A percentile compares a stretch with the other conserved stretches of the same genome.
Evolutionary conservation across 1,140 invertebrate genomes (phyloP).

Genomic region (Hermatobates lingyangjiaoensis): DNA sequence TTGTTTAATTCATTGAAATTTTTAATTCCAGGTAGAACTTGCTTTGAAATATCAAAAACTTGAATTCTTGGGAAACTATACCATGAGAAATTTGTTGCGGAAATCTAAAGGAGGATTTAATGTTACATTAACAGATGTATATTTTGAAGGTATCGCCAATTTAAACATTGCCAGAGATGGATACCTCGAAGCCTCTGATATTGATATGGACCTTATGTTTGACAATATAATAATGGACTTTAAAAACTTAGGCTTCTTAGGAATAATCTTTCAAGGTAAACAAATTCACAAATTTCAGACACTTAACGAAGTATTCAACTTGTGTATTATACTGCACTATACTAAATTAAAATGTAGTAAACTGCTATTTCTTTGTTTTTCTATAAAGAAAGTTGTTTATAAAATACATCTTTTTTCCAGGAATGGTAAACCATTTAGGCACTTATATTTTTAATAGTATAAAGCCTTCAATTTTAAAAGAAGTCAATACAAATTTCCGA

Average conservation of each 20-base stretch:
- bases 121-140: conserved; percentile 45
- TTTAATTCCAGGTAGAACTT: conserved; percentile 36
- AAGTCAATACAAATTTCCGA: conserved; percentile 45
- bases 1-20: no score
- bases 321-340: no score
- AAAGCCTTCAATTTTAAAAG: conserved; percentile 58
- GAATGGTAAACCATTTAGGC: conserved; percentile 57
- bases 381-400: no score
- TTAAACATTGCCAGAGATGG: conserved; percentile 51
- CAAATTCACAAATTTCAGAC: no score
- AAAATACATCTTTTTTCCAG: conserved; percentile 16
- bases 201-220: conserved; percentile 58
- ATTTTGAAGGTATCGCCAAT: conserved; percentile 38
- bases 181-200: conserved; percentile 49
- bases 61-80: conserved; percentile 50
- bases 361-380: no score
- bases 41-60: conserved; percentile 44
- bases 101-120: conserved; percentile 49
- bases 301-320: no score
- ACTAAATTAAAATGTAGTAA: no score
- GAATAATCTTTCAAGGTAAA: conserved; percentile 41
- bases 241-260: conserved; percentile 53
- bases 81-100: conserved; percentile 36
- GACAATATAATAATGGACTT: conserved; percentile 56
- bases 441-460: conserved; percentile 63